Evolutionary conservation across 64 coral and sea anemone species (phyloP).

Genomic region (Montipora foliosa): DNA sequence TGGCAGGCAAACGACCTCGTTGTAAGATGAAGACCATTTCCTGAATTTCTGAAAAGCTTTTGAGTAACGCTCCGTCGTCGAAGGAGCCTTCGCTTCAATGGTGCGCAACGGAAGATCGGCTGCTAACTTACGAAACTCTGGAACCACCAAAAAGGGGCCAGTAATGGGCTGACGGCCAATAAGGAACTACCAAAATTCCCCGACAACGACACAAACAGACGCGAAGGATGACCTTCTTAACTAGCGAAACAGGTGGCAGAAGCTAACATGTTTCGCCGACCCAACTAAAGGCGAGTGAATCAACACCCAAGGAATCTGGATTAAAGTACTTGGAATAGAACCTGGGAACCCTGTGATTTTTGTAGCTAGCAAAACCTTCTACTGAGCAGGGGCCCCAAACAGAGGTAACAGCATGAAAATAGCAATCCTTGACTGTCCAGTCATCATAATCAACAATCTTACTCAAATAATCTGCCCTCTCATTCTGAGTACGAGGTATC

Average conservation of each 20-base stretch:
- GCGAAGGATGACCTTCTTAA: constrained; percentile 5
- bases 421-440: constrained; percentile 60
- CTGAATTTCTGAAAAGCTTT: constrained; percentile 56
- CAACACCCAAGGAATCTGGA: constrained; percentile 43
- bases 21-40: constrained; percentile 12
- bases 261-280: constrained; percentile 37
- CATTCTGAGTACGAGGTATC: constrained; percentile 60
- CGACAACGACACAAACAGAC: constrained; percentile 46
- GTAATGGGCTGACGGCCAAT: constrained; percentile 59
- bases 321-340: constrained; percentile 65
- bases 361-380: constrained; percentile 76
- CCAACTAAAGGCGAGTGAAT: constrained; percentile 33
- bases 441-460: constrained; percentile 74
- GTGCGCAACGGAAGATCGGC: constrained; percentile 22
- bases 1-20: constrained; percentile 27
- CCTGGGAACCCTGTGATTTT: constrained; percentile 29
- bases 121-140: constrained; percentile 34
- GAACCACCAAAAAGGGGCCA: constrained; percentile 59
- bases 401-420: constrained; percentile 45
- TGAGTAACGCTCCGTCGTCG: constrained; percentile 57
- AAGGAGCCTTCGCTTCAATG: constrained; percentile 32
- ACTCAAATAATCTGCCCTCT: constrained; percentile 65
- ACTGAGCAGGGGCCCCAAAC: constrained; percentile 51
- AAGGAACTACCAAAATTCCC: constrained; percentile 53
- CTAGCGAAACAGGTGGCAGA: constrained; percentile 41